These are phyloP conservation scores for Heterohyrax brucei DNA, from an alignment of 2,797 vertebrate genomes.

Conservation along the genomic window DNA sequence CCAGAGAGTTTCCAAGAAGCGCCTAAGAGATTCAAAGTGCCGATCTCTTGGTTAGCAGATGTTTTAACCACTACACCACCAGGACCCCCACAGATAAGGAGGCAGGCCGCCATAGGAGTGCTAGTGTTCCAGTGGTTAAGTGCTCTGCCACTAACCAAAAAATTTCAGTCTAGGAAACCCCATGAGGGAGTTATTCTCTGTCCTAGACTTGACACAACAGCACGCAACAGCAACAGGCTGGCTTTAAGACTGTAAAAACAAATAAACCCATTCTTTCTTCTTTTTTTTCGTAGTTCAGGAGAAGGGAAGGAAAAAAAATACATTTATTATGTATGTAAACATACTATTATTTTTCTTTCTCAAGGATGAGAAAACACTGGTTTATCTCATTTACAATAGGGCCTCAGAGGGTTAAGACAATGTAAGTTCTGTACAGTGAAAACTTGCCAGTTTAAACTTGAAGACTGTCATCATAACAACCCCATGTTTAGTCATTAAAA, in stretches of 20 bases:
- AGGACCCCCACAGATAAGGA: conserved; percentile 8
- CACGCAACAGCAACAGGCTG: not conserved
- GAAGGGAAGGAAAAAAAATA: not conserved
- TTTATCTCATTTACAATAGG: conserved; percentile 27
- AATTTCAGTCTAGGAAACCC: not conserved
- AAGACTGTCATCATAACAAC: not conserved
- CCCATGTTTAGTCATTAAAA: not conserved
- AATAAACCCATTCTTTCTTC: not conserved
- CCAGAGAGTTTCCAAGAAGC: too few species aligned
- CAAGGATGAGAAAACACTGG: conserved; percentile 7
- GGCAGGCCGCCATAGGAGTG: not conserved
- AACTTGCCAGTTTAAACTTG: conserved; percentile 17
- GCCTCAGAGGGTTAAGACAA: not conserved
- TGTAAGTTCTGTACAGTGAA: not conserved
- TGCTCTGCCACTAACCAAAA: not conserved
- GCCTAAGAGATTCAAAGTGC: too few species aligned
- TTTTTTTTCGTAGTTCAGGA: not conserved
- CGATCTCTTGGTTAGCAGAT: too few species aligned
- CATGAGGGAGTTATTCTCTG: not conserved
- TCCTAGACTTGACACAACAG: not conserved
- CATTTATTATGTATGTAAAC: not conserved
- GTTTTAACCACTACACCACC: too few species aligned
- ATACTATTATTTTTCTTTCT: not conserved
- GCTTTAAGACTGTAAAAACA: not conserved
- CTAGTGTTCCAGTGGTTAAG: not conserved